A percentile compares a stretch with the other conserved stretches of the same genome.
phyloP scores from a whole-genome alignment of 2,113 vertebrate species.

The Aptenodytes forsteri region DNA sequence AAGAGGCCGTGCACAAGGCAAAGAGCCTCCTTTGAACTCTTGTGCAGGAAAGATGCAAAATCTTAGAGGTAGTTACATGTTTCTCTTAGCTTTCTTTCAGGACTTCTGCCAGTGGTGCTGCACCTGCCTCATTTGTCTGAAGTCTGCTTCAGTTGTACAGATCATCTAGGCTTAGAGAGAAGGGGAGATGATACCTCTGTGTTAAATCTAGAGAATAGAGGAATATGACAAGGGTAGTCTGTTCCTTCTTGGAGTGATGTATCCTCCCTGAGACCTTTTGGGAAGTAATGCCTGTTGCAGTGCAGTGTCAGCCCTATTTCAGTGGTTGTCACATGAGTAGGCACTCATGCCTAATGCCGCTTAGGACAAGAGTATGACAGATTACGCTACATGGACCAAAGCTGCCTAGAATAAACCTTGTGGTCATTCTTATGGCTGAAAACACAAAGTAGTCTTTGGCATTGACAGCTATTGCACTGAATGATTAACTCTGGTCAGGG shows the following conservation, averaged over 20 bases:
- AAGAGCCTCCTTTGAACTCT: not conserved
- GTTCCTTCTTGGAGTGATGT: not conserved
- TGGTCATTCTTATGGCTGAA: not conserved
- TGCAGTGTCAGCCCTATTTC: not conserved
- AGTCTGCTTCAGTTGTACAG: not conserved
- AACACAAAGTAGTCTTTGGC: not conserved
- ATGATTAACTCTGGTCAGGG: not conserved
- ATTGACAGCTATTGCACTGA: not conserved
- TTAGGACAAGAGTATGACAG: not conserved
- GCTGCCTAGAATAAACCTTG: not conserved
- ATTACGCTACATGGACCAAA: not conserved
- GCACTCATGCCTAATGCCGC: not conserved
- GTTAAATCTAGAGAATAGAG: not conserved
- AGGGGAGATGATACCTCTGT: not conserved
- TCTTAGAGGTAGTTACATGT: not conserved
- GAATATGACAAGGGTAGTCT: not conserved
- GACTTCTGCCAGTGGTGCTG: not conserved
- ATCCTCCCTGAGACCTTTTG: not conserved
- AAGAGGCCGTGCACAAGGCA: not conserved
- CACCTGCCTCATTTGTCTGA: not conserved
- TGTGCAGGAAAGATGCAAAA: not conserved
- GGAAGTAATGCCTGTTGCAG: not conserved
- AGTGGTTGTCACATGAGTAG: not conserved
- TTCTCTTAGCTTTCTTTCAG: not conserved
- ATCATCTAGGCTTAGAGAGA: too few relatives aligned